Conservation (phyloP, 2,113 vertebrate genomes). For the Lepidothrix coronata region DNA sequence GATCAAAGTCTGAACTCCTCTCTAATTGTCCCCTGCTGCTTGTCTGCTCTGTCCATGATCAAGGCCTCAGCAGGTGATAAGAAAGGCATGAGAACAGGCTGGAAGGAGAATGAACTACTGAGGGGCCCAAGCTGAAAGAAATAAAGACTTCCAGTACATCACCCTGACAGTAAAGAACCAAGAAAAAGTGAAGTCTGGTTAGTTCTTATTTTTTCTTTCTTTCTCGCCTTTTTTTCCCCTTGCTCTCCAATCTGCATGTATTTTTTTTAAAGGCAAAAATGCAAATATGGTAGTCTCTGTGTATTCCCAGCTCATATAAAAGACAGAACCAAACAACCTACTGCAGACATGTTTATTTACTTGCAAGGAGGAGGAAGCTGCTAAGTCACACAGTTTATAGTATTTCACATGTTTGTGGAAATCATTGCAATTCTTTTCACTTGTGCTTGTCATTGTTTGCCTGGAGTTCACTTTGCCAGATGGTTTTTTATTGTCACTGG, state of each 20-base stretch:
- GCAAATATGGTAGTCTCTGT: constrained; percentile 51
- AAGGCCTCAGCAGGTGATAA: constrained; percentile 99
- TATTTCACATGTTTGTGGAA: constrained; percentile 97
- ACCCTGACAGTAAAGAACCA: constrained; percentile 93
- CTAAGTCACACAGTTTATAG: constrained; percentile 89
- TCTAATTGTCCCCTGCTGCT: constrained; percentile 99
- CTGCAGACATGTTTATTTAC: constrained; percentile 85
- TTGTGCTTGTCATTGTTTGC: constrained; percentile 96
- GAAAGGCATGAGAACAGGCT: constrained; percentile 95
- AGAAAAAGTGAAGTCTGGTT: constrained; percentile 93
- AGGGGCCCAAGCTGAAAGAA: constrained; percentile 97
- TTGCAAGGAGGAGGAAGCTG: constrained; percentile 86
- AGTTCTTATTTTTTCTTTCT: constrained; percentile 78
- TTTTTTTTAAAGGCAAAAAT: constrained; percentile 68
- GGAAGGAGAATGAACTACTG: constrained; percentile 92
- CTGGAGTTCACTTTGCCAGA: constrained; percentile 93
- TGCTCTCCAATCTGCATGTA: constrained; percentile 67
- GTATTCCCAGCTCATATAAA: constrained; percentile 53
- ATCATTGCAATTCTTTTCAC: constrained; percentile 96
- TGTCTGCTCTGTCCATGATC: constrained; percentile 94
- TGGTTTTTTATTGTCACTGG: constrained; percentile 96
- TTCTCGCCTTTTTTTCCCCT: background rate
- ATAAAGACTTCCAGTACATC: constrained; percentile 99
- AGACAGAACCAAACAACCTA: constrained; percentile 51
- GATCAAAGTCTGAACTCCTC: constrained; percentile 98